Evolutionary conservation across 2,113 vertebrate genomes (phyloP), one percentile per base, ranked within the genome.

Genomic region (Typhlomys cinereus): DNA sequence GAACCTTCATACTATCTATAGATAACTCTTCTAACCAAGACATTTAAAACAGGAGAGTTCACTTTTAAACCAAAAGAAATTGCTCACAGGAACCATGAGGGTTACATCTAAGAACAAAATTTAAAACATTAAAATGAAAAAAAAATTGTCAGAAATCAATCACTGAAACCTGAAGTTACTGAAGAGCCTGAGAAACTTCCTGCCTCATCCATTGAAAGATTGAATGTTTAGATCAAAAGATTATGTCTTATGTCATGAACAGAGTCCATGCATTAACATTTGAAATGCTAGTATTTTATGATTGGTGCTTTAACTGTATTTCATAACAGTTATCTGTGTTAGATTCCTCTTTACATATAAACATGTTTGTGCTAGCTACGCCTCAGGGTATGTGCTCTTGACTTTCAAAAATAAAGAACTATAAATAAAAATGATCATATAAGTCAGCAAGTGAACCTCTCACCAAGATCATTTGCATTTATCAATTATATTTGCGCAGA

Each of bases 321-420:
- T 71, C 12, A 1, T 67, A 54, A 27, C 7, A 36, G 21, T 59
- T 88, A 75, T 79, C 44, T 71, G 39, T 36, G 48, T 31, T 71
- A 36, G 70, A 64, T 48, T 54, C 69, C 5, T 61, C 5, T 48
- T 69, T 64, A 21, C 23, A 1, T 10, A 61, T 59, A 31, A 17
- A 7, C 11, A 52, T 3, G 31, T n/a, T 62, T 64, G 5, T 0
- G 8, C 0, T 36, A 70, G 39, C 31, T 29, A 15, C 13, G 2
- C 17, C 44, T 75, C 4, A 44, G 44, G 5, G 14, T 44, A 67
- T 10, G 31, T 81, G 18, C 7, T 74, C 5, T 67, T 80, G 15
- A 12, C 27, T 93, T 79, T 67, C 36, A 88, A 69, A 85, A 85
- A 69, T 21, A 70, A 54, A 69, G 10, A 27, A 54, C 44, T 75